Conservation (phyloP, 2,113 vertebrate species). For the Balaeniceps rex region DNA sequence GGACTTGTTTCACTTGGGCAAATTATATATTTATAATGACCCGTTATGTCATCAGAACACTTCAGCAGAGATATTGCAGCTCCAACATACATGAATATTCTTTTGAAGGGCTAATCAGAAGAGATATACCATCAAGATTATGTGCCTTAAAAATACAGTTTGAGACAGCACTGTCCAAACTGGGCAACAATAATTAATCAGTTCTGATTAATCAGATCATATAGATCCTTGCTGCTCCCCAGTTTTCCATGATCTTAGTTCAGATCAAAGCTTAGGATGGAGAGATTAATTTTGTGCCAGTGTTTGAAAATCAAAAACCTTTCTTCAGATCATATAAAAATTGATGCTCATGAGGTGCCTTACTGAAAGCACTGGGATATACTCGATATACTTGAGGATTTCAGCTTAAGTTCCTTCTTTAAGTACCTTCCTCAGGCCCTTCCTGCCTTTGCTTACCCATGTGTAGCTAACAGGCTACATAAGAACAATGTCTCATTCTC, state of each 20-base stretch:
- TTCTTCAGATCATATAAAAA: background rate
- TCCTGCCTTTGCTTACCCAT: background rate
- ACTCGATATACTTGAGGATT: background rate
- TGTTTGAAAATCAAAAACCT: background rate
- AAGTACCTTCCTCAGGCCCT: background rate
- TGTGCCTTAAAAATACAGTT: background rate
- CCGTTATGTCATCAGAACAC: background rate
- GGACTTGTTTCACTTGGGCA: background rate
- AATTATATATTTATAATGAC: background rate
- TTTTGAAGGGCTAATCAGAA: constrained; percentile 31
- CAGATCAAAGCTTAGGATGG: background rate
- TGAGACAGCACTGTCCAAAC: background rate
- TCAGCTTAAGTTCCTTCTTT: background rate
- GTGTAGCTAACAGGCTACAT: background rate
- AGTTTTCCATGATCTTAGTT: background rate
- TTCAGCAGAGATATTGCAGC: background rate
- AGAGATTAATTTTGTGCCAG: background rate
- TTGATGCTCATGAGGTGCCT: background rate
- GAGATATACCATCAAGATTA: background rate
- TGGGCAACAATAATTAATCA: background rate
- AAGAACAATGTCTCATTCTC: background rate
- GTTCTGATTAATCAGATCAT: background rate
- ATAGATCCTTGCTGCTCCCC: background rate
- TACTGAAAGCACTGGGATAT: background rate
- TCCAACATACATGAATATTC: background rate